phyloP scores from a whole-genome alignment of 2,113 vertebrate species.

The Vidua macroura region DNA sequence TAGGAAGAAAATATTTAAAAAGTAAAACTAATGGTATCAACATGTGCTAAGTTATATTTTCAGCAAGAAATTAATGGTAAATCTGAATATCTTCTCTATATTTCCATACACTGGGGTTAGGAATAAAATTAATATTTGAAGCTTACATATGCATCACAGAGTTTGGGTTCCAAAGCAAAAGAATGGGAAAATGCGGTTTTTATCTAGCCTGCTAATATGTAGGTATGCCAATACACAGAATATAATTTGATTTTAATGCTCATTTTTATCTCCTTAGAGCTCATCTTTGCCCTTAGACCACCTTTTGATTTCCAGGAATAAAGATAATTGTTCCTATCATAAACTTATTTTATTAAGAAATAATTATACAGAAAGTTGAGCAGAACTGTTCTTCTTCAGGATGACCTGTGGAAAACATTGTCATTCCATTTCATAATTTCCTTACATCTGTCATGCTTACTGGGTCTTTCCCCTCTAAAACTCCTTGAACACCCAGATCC shows the following conservation, averaged over 20 bases:
- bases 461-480: not conserved
- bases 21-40: not conserved
- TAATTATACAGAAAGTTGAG: not conserved
- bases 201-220: not conserved
- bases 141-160: not conserved
- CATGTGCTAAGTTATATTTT: not conserved
- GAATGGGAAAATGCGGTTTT: fast-evolving
- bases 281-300: not conserved
- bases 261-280: not conserved
- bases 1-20: not conserved
- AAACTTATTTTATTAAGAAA: not conserved
- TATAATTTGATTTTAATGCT: not conserved
- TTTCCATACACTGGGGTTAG: not conserved
- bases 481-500: not conserved
- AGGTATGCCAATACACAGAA: not conserved
- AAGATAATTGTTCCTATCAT: not conserved
- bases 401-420: not conserved
- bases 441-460: not conserved
- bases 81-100: not conserved
- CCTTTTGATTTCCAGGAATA: not conserved
- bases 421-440: not conserved
- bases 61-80: not conserved
- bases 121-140: not conserved
- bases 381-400: not conserved
- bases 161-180: not conserved